Base-by-base conservation (phyloP, 2,113 vertebrate species). In the Suncus etruscus region DNA sequence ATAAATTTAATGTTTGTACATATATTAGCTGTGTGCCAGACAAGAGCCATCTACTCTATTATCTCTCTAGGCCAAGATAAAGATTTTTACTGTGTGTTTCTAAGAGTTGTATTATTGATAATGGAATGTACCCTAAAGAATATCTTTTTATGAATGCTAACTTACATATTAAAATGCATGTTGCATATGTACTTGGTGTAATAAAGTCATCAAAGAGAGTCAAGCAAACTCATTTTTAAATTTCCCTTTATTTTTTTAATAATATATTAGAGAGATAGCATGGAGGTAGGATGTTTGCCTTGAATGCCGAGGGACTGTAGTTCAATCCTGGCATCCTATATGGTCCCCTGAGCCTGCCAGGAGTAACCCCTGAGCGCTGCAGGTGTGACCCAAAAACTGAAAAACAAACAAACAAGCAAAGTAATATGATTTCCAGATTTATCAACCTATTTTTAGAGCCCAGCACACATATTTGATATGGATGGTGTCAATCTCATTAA, bases 111-210 rank as follows among this genome's bases (percentile, higher is more conserved):
- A 20, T 63, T 61, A 20, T 68, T 72, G 65, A 31, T 32, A 80
- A 72, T 92, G 20, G 66, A 3, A 72, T 92, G 20, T 72, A 3
- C 6, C 74, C 18, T 50, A 65, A 14, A 61, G 68, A 31, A 11
- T 31, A 3, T 8, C 68, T 29, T 69, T 69, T n/a, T 25, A n/a
- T 51, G 69, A 82, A n/a, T 70, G 25, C 9, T 81, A 73, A 81
- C 20, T 65, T 80, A 48, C 73, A 39, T 39, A 39, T 39, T 80
- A 88, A 92, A 86, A 73, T 86, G 12, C 31, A 61, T 39, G 74
- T 14, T n/a, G 2, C 51, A 18, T 68, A 51, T 5, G 6, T 6
- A 48, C 20, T 22, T 31, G 7, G 54, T 31, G 4, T 8, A 27
- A 83, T 39, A 63, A 10, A 83, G 18, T 0, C 10, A 25, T 75